Base-by-base conservation (phyloP, 1,140 invertebrate species). In the Hetaerina americana region DNA sequence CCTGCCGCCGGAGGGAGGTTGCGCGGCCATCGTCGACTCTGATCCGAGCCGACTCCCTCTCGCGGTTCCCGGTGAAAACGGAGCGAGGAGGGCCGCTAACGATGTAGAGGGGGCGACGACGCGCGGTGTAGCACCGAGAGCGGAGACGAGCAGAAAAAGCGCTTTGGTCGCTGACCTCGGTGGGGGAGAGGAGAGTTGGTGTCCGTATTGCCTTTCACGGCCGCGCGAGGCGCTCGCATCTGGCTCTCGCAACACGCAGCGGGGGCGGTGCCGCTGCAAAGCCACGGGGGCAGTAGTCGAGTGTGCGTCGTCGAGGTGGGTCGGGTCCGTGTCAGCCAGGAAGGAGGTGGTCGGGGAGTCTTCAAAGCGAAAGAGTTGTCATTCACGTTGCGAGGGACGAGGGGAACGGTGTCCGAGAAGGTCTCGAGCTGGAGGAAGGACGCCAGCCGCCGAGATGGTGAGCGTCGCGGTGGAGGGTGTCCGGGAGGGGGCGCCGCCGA, bases 221-320 rank as follows among this genome's bases (percentile, higher is more conserved):
- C 72, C 74, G 69, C 72, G 31, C 70, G 72, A 69, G 28, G 72
- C 75, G 73, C 71, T 74, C 27, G 26, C 24, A 70, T 72, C 72
- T 26, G 8, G 71, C 57, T 72, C 72, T 26, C 8, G 71, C 57
- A 26, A 66, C 24, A 25, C 25, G 49, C 66, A 10, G 71, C 29
- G 27, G 15, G 70, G 26, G 0, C 22, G 70, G 57, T 26, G 40
- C 27, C 26, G 66, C 25, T 26, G 70, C 10, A 25, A 26, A 26
- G 57, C 57, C n/a, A 69, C 57, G 69, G 68, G 31, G 26, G 26
- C 69, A 66, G 26, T 57, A 73, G 69, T 71, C 25, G 70, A 28
- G 27, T 27, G 22, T 67, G 10, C 28, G 27, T 27, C 49, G 67
- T n/a, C 5, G 1, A 18, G n/a, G 57, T 26, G 27, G 66, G 27